Percentiles rank a stretch among this genome's conserved stretches.
Evolutionary conservation across 1,140 invertebrate genomes (phyloP).

Genomic region (Augochlora pura): DNA sequence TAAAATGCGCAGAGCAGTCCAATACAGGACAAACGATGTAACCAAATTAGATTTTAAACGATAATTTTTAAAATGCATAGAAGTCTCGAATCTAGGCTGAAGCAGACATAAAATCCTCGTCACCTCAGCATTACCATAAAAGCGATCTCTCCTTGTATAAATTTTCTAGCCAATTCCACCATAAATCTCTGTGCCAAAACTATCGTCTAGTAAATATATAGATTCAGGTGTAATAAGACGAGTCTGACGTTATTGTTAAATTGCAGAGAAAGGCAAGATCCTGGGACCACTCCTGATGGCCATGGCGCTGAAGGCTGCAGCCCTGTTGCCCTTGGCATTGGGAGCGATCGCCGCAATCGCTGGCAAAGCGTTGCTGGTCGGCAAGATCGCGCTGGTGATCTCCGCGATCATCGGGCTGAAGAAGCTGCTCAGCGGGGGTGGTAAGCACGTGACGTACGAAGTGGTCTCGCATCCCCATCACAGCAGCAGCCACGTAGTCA

Average conservation of each 20-base stretch:
- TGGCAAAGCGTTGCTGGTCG: constrained; percentile 90
- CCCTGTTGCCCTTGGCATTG: constrained; percentile 87
- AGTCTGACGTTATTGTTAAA: not conserved
- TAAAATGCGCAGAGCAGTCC: no score
- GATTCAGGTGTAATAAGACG: no score
- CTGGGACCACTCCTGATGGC: constrained; percentile 88
- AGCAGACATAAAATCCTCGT: no score
- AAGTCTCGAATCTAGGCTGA: no score
- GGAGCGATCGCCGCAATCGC: constrained; percentile 91
- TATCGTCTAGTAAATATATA: no score
- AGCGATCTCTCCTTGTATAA: no score
- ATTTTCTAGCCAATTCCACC: no score
- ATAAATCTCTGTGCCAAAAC: no score
- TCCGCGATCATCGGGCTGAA: constrained; percentile 91
- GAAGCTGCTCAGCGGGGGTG: constrained; percentile 84
- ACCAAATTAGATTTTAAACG: no score
- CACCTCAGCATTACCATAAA: no score
- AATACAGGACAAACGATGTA: no score
- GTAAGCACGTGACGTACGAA: constrained; percentile 91
- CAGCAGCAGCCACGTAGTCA: constrained; percentile 82
- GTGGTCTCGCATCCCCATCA: constrained; percentile 91
- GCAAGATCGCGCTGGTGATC: constrained; percentile 90
- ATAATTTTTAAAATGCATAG: no score
- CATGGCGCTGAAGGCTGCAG: constrained; percentile 88
- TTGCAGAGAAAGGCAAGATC: constrained; percentile 87